Base-by-base conservation (phyloP, 2,888 invertebrate species). In the Odontocerum albicorne region DNA sequence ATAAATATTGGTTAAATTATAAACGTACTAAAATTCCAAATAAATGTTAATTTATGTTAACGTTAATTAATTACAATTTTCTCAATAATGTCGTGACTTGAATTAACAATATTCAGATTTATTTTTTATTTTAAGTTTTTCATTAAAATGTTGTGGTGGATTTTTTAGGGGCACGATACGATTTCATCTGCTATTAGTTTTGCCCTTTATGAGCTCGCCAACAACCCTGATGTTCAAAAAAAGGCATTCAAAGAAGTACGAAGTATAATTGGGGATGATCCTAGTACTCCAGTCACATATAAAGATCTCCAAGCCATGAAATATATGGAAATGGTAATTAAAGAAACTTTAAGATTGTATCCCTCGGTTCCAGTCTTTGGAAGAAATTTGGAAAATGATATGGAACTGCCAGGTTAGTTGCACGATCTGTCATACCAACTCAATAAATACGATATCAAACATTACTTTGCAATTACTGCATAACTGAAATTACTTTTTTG, bases 181-280 rank as follows among this genome's bases (percentile, higher is more conserved):
- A 77, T 75, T 16, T 66, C 76, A 1, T 68, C 75, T 8, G 72
- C 72, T 4, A 67, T 79, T n/a, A 68, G 70, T 60, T 79, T 76
- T 67, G 61, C 70, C 3, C 58, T 79, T 2, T 75, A 73, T 57
- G 63, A 64, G 38, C 62, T 80, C 36, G 73, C 77, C 1, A 70
- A 67, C 33, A 63, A 75, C 64, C 71, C 69, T 0, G 67, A 72
- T 22, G 62, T 74, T 12, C 78, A 79, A 65, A 65, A 44, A 8
- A 46, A 38, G 39, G 53, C 55, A 6, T 49, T 55, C 12, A 46
- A 58, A 15, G 60, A 60, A 17, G 55, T 58, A 36, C n/a, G 19
- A 3, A n/a, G 36, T 7, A 17, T 58, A 10, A 36, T 60, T 7
- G 53, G 55, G 7, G 33, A 49, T 12, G 55, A 57, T 45, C 27